Evolutionary conservation across 2,797 vertebrate genomes (phyloP), one percentile per base, ranked within the genome.

Genomic region (Babyrousa celebensis): DNA sequence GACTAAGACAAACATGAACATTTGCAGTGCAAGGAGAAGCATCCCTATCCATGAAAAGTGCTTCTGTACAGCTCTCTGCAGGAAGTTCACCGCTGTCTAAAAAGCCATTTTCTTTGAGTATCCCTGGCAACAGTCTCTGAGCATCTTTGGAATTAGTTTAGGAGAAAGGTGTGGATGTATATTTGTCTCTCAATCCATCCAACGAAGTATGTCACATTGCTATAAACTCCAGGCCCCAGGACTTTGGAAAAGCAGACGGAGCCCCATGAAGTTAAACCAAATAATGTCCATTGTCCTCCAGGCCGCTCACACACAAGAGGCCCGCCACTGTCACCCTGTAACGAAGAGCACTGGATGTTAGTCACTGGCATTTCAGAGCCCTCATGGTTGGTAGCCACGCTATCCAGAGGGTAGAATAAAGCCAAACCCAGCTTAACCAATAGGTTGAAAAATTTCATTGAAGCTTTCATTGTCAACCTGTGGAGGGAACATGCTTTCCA

Each of bases 191-290:
- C 99, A 93, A 99, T 99, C 99, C 99, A 99, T 82, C 99, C 98
- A 1, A 99, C 98, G 97, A 99, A 99, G 98, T 99, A 99, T 16
- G 99, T 99, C 91, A 99, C 99, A 0, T 99, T 99, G 98, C 99
- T 99, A 96, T 99, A 99, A 80, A 99, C 99, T 12, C 99, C 99
- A 2, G 99, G 99, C 48, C 99, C 99, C 71, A 99, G 98, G 36
- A 99, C 99, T 97, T 99, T 99, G 94, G 99, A 99, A 98, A 99
- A 99, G 98, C 99, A 99, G 74, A 99, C 99, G 0, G 99, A 99
- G 89, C 99, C 99, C 99, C 99, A 99, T 0, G 99, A 99, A 9
- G 99, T 99, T 97, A 99, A 98, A 60, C 99, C 99, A 85, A 99
- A 99, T 96, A 99, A 96, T 54, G 99, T 99, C 99, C 99, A 99